Evolutionary conservation across 2,113 vertebrate genomes (phyloP).

Genomic region (Gadus chalcogrammus): DNA sequence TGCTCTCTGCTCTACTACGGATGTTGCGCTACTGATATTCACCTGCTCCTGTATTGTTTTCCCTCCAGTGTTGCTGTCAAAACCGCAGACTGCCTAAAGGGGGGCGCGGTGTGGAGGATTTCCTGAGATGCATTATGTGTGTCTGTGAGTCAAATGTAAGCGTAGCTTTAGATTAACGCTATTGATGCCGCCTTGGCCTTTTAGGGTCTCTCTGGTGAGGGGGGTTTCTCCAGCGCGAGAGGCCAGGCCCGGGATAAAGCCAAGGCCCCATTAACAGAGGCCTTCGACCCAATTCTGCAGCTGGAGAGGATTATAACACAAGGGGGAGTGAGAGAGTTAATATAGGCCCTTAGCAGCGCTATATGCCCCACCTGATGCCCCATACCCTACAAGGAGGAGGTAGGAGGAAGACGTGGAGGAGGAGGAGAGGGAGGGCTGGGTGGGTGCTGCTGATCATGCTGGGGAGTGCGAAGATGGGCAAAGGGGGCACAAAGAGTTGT

Average conservation of each 20-base stretch:
- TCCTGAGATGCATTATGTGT: conserved; percentile 40
- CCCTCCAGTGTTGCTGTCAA: conserved; percentile 24
- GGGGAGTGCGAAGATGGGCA: conserved; percentile 45
- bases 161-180: conserved; percentile 59
- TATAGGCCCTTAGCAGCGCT: conserved; percentile 51
- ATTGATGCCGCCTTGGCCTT: conserved; percentile 19
- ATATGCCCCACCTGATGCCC: conserved; percentile 41
- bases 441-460: conserved; percentile 51
- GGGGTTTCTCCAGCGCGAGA: conserved; percentile 10
- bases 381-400: not conserved
- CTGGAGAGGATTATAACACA: conserved; percentile 56
- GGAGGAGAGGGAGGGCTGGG: not conserved
- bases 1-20: no score
- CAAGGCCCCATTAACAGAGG: conserved; percentile 51
- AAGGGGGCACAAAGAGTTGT: conserved; percentile 36
- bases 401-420: not conserved
- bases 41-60: conserved; percentile 1
- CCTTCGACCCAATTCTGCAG: conserved; percentile 54
- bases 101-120: conserved; percentile 26
- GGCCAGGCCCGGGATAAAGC: conserved; percentile 52
- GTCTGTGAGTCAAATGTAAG: conserved; percentile 39
- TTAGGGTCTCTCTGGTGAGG: conserved; percentile 30
- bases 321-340: conserved; percentile 59
- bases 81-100: conserved; percentile 23
- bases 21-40: not conserved